A percentile compares a stretch with the other conserved stretches of the same genome.
These are phyloP conservation scores for Drosophila fuyamai DNA, from an alignment of 1,140 invertebrate species.

Conservation along the genomic window DNA sequence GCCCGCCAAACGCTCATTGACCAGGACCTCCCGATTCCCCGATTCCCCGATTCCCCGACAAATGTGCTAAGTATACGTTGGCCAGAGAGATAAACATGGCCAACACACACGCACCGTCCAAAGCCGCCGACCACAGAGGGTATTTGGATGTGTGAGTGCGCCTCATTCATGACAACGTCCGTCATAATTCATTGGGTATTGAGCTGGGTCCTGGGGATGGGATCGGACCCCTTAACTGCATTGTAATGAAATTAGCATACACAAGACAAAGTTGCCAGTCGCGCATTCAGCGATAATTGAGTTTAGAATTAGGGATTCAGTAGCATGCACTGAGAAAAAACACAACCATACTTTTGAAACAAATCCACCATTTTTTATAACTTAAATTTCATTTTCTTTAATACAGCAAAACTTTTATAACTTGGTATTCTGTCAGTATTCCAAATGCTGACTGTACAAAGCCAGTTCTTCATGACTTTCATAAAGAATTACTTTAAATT, in stretches of 20 bases:
- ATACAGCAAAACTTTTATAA: too few species aligned
- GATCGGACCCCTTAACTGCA: constrained; percentile 28
- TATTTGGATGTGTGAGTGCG: constrained; percentile 18
- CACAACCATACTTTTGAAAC: too few species aligned
- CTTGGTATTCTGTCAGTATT: too few species aligned
- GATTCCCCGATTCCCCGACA: background rate
- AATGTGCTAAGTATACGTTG: constrained; percentile 67
- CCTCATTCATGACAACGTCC: constrained; percentile 73
- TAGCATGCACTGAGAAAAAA: background rate
- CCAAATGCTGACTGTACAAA: too few species aligned
- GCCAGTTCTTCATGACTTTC: too few species aligned
- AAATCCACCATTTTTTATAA: too few species aligned
- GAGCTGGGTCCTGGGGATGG: constrained; percentile 17
- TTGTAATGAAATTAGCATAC: constrained; percentile 77
- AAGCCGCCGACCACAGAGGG: constrained; percentile 15
- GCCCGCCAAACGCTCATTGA: constrained; percentile 46
- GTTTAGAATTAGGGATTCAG: constrained; percentile 39
- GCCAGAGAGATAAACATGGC: constrained; percentile 74
- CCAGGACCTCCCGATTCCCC: constrained; percentile 6
- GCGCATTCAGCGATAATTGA: constrained; percentile 69
- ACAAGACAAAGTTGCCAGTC: constrained; percentile 59
- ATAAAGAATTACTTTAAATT: too few species aligned
- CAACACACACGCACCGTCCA: constrained; percentile 52
- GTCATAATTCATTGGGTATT: constrained; percentile 73
- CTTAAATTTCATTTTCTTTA: too few species aligned